Base-by-base conservation (phyloP, 2,113 vertebrate species). In the Xenopus borealis region DNA sequence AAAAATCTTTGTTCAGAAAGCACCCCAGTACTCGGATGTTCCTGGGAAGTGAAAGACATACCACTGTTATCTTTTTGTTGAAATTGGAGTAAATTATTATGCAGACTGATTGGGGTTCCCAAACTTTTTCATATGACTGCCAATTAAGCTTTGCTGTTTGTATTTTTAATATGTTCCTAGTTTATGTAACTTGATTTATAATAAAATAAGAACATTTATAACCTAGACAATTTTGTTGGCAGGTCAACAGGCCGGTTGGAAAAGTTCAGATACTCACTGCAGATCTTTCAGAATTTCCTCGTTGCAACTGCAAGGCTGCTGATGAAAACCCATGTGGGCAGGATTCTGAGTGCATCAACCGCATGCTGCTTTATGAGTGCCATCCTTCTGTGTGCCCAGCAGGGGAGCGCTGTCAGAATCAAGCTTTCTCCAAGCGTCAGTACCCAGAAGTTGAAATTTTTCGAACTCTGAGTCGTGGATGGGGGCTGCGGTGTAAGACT, bases 281-380 rank as follows among this genome's bases (percentile, higher is more conserved):
- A 1, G 97, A 99, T 87, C 85, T 97, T 1, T 96, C 97, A 0
- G 97, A 99, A 86, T 95, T 98, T 23, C 96, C 97, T 0, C 94
- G 95, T 5, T 99, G 97, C 80, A 99, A 99, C 90, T 99, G 97
- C 81, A 98, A 98, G 79, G 93, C 92, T 0, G 83, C 93, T 0
- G 97, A 99, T 11, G 96, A 99, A 81, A 97, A 91, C 72, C 97
- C 97, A 0, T 99, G 97, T 0, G 96, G 97, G 13, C 89, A 94
- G 74, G 97, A 99, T 80, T 99, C 97, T 0, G 97, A 98, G 80
- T 99, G 97, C 86, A 95, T 99, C 87, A 99, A 99, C 82, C 95
- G 97, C 78, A 98, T 99, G 97, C 79, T 99, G 82, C 90, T 99
- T 2, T 99, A 99, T 2, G 97, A 99, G 71, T 99, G 97, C 81